Conservation (phyloP, 2,888 invertebrate species). For the Lycaena phlaeas region DNA sequence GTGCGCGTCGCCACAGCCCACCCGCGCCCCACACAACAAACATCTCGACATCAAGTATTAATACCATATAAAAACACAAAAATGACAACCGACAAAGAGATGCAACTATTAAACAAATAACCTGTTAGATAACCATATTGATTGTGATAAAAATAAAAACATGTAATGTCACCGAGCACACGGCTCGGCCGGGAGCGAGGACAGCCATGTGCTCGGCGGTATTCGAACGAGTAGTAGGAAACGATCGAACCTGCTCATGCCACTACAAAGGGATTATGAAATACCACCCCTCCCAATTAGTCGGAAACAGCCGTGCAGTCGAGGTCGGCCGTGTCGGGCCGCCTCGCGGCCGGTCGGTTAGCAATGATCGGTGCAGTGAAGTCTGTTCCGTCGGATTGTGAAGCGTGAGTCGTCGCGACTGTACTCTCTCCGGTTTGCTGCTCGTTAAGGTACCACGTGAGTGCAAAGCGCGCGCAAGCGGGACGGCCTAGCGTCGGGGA, state of each 20-base stretch:
- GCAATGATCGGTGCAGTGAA: conserved; percentile 7
- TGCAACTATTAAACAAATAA: conserved; percentile 48
- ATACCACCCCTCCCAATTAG: conserved; percentile 53
- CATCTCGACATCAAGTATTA: conserved; percentile 29
- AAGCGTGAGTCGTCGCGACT: conserved; percentile 4
- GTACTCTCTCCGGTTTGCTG: conserved; percentile 38
- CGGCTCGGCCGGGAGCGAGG: conserved; percentile 22
- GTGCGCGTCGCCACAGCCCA: too few relatives aligned
- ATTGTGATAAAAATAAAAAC: conserved; percentile 25
- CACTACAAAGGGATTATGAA: conserved; percentile 58
- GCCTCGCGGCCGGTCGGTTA: too few relatives aligned
- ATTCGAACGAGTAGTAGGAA: conserved; percentile 32
- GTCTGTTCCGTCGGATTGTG: conserved; percentile 4
- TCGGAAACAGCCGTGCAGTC: conserved; percentile 11
- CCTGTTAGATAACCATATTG: conserved; percentile 43
- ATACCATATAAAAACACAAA: conserved; percentile 35
- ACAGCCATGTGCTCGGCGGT: conserved; percentile 32
- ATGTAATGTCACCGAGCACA: conserved; percentile 26
- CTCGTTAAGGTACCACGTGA: conserved; percentile 36
- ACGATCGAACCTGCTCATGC: conserved; percentile 44
- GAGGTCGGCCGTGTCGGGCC: too few relatives aligned
- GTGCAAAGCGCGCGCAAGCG: conserved; percentile 22
- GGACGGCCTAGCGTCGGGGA: conserved; percentile 21
- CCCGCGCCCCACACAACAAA: too few relatives aligned
- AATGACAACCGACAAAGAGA: conserved; percentile 49